phyloP scores from a whole-genome alignment of 2,888 invertebrate genomes.

The Petrolisthes cinctipes region DNA sequence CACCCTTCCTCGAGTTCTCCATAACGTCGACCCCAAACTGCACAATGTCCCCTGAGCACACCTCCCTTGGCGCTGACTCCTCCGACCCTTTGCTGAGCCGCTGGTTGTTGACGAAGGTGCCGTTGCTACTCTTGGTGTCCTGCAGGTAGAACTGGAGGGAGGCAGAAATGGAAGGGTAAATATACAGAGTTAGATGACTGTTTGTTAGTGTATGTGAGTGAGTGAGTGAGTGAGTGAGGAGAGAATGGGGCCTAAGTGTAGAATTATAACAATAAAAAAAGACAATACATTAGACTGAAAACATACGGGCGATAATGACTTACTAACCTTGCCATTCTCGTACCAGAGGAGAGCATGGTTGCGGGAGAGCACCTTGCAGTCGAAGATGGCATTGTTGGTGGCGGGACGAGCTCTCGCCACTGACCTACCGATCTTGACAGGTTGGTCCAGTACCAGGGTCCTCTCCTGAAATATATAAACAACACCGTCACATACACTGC shows the following conservation, averaged over 20 bases:
- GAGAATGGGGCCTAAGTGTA: background rate
- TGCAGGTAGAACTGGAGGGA: conserved; percentile 76
- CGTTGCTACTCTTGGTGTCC: conserved; percentile 99
- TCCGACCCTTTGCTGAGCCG: conserved; percentile 85
- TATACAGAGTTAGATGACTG: background rate
- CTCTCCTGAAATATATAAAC: conserved; percentile 76
- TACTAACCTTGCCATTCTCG: conserved; percentile 86
- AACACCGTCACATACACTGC: background rate
- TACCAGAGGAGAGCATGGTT: conserved; percentile 98
- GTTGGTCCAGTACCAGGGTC: conserved; percentile 82
- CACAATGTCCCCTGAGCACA: conserved; percentile 96
- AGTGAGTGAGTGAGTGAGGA: conserved; percentile 8
- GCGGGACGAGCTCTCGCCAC: conserved; percentile 92
- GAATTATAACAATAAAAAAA: background rate
- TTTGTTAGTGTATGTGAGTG: no score
- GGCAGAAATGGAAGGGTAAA: background rate
- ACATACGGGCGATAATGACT: background rate
- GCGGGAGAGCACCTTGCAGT: conserved; percentile 97
- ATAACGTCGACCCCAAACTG: conserved; percentile 99
- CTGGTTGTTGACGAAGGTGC: conserved; percentile 97
- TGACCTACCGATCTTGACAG: conserved; percentile 93
- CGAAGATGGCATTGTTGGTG: conserved; percentile 95
- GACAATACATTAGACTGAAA: background rate
- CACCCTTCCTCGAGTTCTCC: conserved; percentile 91
- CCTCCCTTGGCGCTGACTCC: conserved; percentile 86